phyloP scores from a whole-genome alignment of 1,140 invertebrate genomes.

The Lordiphosa mommai region DNA sequence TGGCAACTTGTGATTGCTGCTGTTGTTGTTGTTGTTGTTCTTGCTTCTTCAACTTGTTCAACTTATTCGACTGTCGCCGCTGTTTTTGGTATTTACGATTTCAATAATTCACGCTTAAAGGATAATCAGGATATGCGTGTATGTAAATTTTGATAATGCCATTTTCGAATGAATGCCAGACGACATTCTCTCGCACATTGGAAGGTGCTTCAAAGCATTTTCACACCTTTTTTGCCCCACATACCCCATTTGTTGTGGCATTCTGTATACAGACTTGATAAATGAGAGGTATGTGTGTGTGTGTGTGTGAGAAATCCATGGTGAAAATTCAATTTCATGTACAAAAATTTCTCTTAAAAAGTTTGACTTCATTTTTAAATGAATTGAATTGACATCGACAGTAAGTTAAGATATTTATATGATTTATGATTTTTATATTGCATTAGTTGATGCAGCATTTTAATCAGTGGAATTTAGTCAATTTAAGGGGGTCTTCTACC shows the following conservation, averaged over 20 bases:
- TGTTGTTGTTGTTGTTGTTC: slow-evolving; percentile 15
- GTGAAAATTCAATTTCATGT: too few species aligned
- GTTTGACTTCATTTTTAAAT: too few species aligned
- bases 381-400: too few species aligned
- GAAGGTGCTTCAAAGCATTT: slow-evolving; percentile 27
- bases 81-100: slow-evolving; percentile 71
- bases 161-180: slow-evolving; percentile 55
- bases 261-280: neutral
- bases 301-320: too few species aligned
- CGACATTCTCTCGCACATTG: slow-evolving; percentile 28
- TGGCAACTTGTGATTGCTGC: slow-evolving; percentile 30
- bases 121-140: slow-evolving; percentile 75
- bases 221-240: slow-evolving; percentile 40
- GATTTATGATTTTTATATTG: too few species aligned
- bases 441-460: too few species aligned
- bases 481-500: too few species aligned
- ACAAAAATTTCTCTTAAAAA: too few species aligned
- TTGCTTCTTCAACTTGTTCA: neutral
- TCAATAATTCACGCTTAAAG: slow-evolving; percentile 77
- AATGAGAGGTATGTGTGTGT: too few species aligned
- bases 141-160: slow-evolving; percentile 77
- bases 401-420: too few species aligned
- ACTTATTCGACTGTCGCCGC: slow-evolving; percentile 27
- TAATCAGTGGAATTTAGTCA: too few species aligned
- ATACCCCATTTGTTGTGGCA: slow-evolving; percentile 19